A percentile compares a stretch with the other conserved stretches of the same genome.
phyloP scores from a whole-genome alignment of 2,113 vertebrate genomes.

The cattle (Bos taurus) region DNA sequence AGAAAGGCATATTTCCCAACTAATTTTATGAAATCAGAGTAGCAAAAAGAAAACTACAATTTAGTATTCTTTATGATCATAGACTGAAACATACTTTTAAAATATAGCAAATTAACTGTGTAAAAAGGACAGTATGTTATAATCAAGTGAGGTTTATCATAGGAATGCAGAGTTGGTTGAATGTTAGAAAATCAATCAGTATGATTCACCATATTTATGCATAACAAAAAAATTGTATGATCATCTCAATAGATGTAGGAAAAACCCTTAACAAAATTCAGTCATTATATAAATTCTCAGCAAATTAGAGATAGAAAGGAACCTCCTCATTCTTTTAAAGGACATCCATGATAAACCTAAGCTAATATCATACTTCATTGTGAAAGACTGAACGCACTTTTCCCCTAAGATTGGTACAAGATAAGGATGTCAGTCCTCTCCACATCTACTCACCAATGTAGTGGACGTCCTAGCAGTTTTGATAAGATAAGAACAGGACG shows the following conservation, averaged over 20 bases:
- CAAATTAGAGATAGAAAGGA: neutral
- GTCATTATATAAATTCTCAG: neutral
- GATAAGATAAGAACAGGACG: neutral
- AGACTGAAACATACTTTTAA: neutral
- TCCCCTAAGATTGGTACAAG: neutral
- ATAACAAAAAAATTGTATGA: neutral
- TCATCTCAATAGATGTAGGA: neutral
- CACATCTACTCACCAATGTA: neutral
- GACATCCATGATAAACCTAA: neutral
- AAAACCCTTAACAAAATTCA: neutral
- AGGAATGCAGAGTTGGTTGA: neutral
- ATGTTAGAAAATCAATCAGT: neutral
- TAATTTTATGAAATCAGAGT: slow-evolving; percentile 23
- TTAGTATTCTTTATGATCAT: neutral
- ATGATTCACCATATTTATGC: neutral
- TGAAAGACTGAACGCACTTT: neutral
- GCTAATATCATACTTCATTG: neutral
- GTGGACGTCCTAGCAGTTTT: neutral
- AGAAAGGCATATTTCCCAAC: neutral
- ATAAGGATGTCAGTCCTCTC: neutral
- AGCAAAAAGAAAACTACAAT: neutral
- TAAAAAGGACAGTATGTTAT: neutral
- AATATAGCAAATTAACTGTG: neutral
- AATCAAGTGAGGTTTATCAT: neutral
- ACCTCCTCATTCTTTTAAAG: neutral